Base-by-base conservation (phyloP, 1,140 invertebrate genomes). In the Parapsyche elsis region DNA sequence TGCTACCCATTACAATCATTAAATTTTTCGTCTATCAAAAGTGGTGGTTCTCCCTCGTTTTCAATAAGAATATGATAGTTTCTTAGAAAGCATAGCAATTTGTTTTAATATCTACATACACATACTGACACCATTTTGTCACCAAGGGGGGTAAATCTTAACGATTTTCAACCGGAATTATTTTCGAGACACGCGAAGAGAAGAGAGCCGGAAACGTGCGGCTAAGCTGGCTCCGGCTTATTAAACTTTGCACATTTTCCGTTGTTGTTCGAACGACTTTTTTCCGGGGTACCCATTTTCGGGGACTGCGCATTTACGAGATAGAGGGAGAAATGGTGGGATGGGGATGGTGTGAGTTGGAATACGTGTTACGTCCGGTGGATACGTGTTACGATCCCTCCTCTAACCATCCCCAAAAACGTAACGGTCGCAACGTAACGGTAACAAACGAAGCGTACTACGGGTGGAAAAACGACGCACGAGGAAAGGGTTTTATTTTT, bases 181-280 rank as follows among this genome's bases (percentile, higher is more conserved):
- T 53, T 16, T 53, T 16, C 12, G 10, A 4, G 49, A 16, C 49
- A 12, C 16, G n/a, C 23, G 26, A 67, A 24, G 14, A 67, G n/a
- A 67, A 24, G 19, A 14, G 24, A 67, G 9, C 4, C 23, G 64
- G 24, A 67, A 67, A 67, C 64, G 64, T 67, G 64, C 2, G 59
- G 59, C 21, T 23, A 19, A 23, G 59, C 21, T 23, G 2, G 59
- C 59, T 61, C 21, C 64, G 64, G 19, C 64, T 67, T 67, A 67
- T 67, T 67, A 67, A 67, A 67, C 64, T 67, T 67, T 67, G 21
- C 64, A 23, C 64, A 67, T 67, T 67, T 67, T 67, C 64, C 64
- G 24, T 61, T 26, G 64, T 26, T 26, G 64, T 26, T 23, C 59
- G 64, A 67, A 67, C 64, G 64, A 67, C 64, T 23, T 23, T 67